Base-by-base conservation (phyloP, 2,888 invertebrate genomes). In the Vesta saturnalis region DNA sequence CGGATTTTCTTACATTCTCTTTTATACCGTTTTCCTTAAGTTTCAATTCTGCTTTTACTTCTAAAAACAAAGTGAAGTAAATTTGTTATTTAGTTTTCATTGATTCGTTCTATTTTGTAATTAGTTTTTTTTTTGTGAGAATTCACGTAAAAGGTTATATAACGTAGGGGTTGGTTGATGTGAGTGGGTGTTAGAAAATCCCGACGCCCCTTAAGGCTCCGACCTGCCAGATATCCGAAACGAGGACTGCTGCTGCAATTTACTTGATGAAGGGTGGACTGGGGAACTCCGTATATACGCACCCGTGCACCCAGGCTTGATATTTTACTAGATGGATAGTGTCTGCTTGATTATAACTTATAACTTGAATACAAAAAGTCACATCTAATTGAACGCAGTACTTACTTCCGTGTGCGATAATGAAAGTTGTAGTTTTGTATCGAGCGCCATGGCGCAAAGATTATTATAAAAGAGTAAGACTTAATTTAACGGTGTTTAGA, bases 201-300 rank as follows among this genome's bases (percentile, higher is more conserved):
- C 72, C 71, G 74, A 74, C 78, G 72, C 77, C 81, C 79, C 80
- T 78, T 76, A 80, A 77, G 81, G 79, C 77, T 77, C 80, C 75
- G 78, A 81, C 81, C 82, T 82, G 81, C 80, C 81, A 82, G 82
- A 82, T 82, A 82, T 80, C 81, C 82, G 81, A 82, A 81, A 81
- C 81, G 82, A 81, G 80, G 80, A 81, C 81, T 80, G 81, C 80
- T 78, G 81, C 80, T 80, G 82, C 83, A 82, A 82, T 83, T 83
- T 82, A 82, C 79, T 83, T 82, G 83, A 83, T 83, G 83, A 83
- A 82, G 83, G 82, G 82, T 78, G 81, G 83, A 77, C 78, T 76
- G 79, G 76, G 75, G 71, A 75, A 70, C 69, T 65, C 60, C 47
- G 64, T 49, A 64, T 64, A 66, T 69, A 61, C 67, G 67, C 60